phyloP scores from a whole-genome alignment of 2,888 invertebrate genomes.

The Bembecia ichneumoniformis region DNA sequence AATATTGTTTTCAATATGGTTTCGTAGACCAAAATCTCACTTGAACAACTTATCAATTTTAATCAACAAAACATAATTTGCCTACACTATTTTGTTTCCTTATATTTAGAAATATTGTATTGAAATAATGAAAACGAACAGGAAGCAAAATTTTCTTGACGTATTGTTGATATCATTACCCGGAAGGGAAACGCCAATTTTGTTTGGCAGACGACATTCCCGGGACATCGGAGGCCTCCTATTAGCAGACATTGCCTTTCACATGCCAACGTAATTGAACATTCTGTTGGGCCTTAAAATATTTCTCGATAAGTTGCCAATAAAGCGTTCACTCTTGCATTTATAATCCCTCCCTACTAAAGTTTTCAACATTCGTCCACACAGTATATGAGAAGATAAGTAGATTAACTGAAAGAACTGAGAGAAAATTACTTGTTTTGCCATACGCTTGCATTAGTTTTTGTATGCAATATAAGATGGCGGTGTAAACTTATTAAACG shows the following conservation, averaged over 20 bases:
- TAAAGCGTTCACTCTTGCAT: slow-evolving; percentile 26
- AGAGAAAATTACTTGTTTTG: no score
- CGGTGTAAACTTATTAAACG: no score
- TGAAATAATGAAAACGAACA: background rate
- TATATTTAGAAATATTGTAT: no score
- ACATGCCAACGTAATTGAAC: slow-evolving; percentile 49
- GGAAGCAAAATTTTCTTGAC: slow-evolving; percentile 22
- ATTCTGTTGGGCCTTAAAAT: slow-evolving; percentile 42
- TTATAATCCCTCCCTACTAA: slow-evolving; percentile 34
- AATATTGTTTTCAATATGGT: background rate
- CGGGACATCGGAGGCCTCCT: slow-evolving; percentile 19
- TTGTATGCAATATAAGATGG: no score
- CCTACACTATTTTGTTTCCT: no score
- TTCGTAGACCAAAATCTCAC: no score
- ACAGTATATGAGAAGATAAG: background rate
- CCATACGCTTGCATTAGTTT: no score
- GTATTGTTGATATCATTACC: slow-evolving; percentile 19
- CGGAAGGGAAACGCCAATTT: slow-evolving; percentile 31
- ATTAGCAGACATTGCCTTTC: slow-evolving; percentile 28
- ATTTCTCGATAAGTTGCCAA: slow-evolving; percentile 31
- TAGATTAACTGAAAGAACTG: background rate
- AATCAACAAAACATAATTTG: no score
- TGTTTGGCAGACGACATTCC: slow-evolving; percentile 32
- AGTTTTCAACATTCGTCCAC: slow-evolving; percentile 17
- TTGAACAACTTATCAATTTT: no score